A percentile compares a stretch with the other conserved stretches of the same genome.
Conservation (phyloP, 2,113 vertebrate genomes). For the Corythaeola cristata region DNA sequence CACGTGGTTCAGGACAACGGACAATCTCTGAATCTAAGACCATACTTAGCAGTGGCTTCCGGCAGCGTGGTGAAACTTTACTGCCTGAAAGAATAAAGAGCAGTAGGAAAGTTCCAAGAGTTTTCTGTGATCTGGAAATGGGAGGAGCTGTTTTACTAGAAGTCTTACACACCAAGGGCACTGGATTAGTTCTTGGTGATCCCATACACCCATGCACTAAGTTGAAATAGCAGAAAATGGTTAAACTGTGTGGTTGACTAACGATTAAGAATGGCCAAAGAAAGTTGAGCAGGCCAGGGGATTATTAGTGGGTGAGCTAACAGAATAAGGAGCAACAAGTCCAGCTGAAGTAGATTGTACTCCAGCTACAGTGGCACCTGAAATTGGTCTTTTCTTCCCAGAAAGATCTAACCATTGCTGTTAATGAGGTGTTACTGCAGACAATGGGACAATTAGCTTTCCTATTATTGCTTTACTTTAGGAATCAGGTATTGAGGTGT, state of each 20-base stretch:
- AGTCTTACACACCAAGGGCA: fast-evolving
- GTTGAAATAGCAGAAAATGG: background rate
- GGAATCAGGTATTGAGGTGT: background rate
- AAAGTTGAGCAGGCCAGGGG: background rate
- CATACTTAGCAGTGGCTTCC: background rate
- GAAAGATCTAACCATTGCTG: background rate
- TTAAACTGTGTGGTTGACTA: background rate
- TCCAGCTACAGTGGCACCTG: background rate
- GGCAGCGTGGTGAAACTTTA: background rate
- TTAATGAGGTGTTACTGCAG: background rate
- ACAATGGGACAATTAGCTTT: background rate
- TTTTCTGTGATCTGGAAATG: background rate
- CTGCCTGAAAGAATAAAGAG: background rate
- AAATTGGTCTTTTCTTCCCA: background rate
- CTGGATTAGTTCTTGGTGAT: background rate
- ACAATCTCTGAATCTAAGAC: background rate
- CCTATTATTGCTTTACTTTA: background rate
- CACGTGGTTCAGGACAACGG: background rate
- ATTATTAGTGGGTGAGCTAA: background rate
- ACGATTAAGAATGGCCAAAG: background rate
- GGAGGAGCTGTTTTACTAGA: background rate
- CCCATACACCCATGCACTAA: background rate
- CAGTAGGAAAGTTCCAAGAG: background rate
- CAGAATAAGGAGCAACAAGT: background rate
- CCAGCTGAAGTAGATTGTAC: background rate